Evolutionary conservation across 53 echinoderm and acorn worm species (phyloP), one percentile per base, ranked within the genome.

Genomic region (Luidia sarsii): DNA sequence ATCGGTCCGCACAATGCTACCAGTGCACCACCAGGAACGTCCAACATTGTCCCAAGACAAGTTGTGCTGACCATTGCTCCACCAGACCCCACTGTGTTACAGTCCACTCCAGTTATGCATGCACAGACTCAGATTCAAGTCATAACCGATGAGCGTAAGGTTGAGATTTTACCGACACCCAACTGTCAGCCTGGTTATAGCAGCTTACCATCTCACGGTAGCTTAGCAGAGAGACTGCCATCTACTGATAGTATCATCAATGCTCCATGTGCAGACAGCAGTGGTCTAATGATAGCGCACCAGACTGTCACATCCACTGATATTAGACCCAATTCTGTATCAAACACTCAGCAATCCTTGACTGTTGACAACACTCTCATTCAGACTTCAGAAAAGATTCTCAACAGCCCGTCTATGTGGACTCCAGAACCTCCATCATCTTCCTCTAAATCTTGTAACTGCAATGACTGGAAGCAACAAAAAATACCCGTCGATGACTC

Each of bases 61-160:
- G 67, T 67, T 11, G 25, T 67, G 16, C 67, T 67, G 10, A 67
- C 67, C 3, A 67, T 67, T 25, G 43, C 46, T 24, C 10, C 67
- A 28, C 67, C 67, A 15, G 71, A 71, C 25, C 71, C 35, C 14
- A 54, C 71, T 3, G 33, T 52, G 34, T 22, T 71, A 54, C 71
- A 71, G 21, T 52, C 71, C 54, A 29, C 22, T 37, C 24, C 71
- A 2, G 31, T 30, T 49, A 49, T 30, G 13, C 53, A 35, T 18
- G 27, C 30, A 23, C 53, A 54, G 54, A 71, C 71, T 20, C 54
- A 39, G 36, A 67, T 67, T 21, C 67, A 67, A 67, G 67, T 67
- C 3, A 67, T 67, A 46, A 46, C 67, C 14, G 67, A 67, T 46
- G 67, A 67, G 2, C 7, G 46, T 14, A 67, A 67, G 48, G 22